Conservation (phyloP, 2,113 vertebrate genomes). For the Bufo gargarizans region DNA sequence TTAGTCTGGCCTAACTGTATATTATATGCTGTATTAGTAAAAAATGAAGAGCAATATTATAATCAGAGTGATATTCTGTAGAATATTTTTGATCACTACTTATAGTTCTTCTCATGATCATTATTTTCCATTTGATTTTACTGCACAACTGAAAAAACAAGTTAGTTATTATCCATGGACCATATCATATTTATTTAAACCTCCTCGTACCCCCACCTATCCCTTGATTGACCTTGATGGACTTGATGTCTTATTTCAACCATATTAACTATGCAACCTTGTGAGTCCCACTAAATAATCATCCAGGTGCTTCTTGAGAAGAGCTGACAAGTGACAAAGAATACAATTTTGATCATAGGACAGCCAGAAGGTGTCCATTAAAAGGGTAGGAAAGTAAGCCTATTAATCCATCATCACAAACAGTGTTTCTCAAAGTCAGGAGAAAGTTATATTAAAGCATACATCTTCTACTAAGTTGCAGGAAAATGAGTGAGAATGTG, state of each 20-base stretch:
- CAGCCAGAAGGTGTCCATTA: conserved; percentile 33
- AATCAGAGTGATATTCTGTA: neutral
- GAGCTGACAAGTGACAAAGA: conserved; percentile 27
- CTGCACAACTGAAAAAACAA: neutral
- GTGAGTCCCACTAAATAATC: conserved; percentile 20
- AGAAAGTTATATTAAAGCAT: conserved; percentile 49
- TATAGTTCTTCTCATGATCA: neutral
- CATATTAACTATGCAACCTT: neutral
- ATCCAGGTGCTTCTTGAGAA: neutral
- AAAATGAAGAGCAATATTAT: neutral
- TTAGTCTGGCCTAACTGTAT: neutral
- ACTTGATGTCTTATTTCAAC: too few relatives aligned
- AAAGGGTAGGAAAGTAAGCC: conserved; percentile 17
- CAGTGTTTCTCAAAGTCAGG: conserved; percentile 48
- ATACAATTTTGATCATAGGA: conserved; percentile 29
- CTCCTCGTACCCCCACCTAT: neutral
- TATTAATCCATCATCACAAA: conserved; percentile 34
- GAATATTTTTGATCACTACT: neutral
- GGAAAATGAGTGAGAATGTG: conserved; percentile 43
- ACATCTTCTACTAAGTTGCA: conserved; percentile 6
- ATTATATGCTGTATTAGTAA: neutral
- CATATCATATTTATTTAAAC: neutral
- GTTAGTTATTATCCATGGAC: neutral
- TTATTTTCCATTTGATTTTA: neutral
- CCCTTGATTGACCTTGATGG: too few relatives aligned